Percentiles rank a stretch among this genome's conserved stretches.
Evolutionary conservation across 2,797 vertebrate species (phyloP).

Genomic region (Notamacropus eugenii): DNA sequence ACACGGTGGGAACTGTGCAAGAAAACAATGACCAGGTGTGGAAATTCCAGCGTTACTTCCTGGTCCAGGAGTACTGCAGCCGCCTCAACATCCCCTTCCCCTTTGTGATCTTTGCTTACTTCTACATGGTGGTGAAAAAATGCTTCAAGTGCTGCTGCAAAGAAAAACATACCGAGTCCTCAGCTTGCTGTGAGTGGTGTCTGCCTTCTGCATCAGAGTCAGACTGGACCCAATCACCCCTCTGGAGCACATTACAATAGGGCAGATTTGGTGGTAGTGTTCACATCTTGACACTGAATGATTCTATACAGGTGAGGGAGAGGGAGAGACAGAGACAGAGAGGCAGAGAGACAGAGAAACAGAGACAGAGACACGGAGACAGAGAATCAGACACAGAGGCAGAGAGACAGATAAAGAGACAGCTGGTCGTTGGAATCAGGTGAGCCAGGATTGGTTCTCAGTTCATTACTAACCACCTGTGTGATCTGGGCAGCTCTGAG

Average conservation of each 20-base stretch:
- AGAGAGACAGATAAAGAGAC: not conserved
- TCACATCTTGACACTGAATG: not conserved
- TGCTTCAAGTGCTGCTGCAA: constrained; percentile 85
- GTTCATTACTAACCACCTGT: no score
- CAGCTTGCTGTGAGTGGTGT: constrained; percentile 84
- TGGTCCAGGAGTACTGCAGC: constrained; percentile 88
- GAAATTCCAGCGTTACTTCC: constrained; percentile 89
- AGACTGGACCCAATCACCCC: no score
- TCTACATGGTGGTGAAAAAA: constrained; percentile 86
- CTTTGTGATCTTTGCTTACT: constrained; percentile 87
- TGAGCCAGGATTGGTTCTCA: no score
- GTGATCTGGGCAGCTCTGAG: no score
- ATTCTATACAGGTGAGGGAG: not conserved
- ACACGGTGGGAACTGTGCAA: constrained; percentile 87
- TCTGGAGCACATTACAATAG: no score
- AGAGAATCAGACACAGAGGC: not conserved
- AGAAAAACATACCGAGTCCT: constrained; percentile 65
- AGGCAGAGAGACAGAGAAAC: not conserved
- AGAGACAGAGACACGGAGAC: no score
- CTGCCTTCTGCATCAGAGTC: fast-evolving
- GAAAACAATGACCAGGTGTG: constrained; percentile 89
- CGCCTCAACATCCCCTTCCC: constrained; percentile 87
- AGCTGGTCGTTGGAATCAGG: not conserved
- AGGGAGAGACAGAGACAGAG: not conserved
- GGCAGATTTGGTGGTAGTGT: not conserved